Conservation (phyloP, 2,797 vertebrate species). For the Leucoraja ocellata region DNA sequence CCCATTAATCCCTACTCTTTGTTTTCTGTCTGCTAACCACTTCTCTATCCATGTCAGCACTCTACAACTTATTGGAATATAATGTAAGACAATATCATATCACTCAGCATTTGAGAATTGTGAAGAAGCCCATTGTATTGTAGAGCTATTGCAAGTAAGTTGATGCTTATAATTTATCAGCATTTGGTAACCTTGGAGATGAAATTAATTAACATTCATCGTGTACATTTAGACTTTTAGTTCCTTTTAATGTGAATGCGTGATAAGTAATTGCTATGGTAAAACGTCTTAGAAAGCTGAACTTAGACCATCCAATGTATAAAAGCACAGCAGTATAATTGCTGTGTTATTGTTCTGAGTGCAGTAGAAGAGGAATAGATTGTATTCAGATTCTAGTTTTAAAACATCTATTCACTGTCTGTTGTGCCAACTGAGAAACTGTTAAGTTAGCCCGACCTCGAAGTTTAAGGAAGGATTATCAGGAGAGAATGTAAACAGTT, state of each 20-base stretch:
- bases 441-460: background rate
- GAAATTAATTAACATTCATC: background rate
- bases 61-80: too few species aligned
- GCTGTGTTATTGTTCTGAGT: background rate
- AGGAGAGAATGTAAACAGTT: background rate
- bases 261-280: background rate
- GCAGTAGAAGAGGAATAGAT: background rate
- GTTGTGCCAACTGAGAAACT: background rate
- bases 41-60: too few species aligned
- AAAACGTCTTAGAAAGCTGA: background rate
- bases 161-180: background rate
- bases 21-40: too few species aligned
- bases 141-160: background rate
- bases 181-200: background rate
- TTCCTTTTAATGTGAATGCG: background rate
- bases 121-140: background rate
- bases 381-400: background rate
- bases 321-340: conserved; percentile 5
- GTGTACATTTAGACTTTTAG: background rate
- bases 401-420: background rate
- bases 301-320: background rate
- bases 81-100: background rate
- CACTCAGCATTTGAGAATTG: background rate
- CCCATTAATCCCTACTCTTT: too few species aligned
- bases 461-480: background rate